Conservation (phyloP, 2,797 vertebrate genomes). For the Paguma larvata region DNA sequence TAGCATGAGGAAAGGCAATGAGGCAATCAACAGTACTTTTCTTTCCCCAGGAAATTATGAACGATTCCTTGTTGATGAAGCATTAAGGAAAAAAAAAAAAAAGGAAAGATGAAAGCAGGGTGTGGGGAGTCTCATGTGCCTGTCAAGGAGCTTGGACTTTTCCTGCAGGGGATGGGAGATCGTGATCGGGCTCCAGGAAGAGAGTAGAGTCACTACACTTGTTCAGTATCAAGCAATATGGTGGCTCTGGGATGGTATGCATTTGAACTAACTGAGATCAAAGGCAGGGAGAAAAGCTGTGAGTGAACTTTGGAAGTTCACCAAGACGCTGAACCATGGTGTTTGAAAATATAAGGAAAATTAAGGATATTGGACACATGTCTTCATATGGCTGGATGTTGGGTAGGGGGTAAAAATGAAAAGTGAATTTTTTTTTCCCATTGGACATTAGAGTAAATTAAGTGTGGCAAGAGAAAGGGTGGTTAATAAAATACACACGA, state of each 20-base stretch:
- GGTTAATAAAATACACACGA: neutral
- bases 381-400: neutral
- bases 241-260: neutral
- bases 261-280: neutral
- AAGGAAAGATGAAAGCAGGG: neutral
- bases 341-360: neutral
- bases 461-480: neutral
- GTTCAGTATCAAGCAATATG: neutral
- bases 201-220: neutral
- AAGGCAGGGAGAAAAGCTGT: neutral
- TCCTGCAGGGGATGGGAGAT: neutral
- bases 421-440: neutral
- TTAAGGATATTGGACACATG: neutral
- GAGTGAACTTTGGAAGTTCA: neutral
- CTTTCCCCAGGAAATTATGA: neutral
- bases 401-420: neutral
- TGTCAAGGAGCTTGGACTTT: neutral
- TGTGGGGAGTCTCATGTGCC: neutral
- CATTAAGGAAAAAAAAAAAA: neutral
- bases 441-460: neutral
- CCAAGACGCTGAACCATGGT: neutral
- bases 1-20: neutral
- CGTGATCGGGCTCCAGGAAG: neutral
- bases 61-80: neutral
- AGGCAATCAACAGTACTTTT: neutral